Base-by-base conservation (phyloP, 1,140 invertebrate species). In the Pogonognathellus flavescens region DNA sequence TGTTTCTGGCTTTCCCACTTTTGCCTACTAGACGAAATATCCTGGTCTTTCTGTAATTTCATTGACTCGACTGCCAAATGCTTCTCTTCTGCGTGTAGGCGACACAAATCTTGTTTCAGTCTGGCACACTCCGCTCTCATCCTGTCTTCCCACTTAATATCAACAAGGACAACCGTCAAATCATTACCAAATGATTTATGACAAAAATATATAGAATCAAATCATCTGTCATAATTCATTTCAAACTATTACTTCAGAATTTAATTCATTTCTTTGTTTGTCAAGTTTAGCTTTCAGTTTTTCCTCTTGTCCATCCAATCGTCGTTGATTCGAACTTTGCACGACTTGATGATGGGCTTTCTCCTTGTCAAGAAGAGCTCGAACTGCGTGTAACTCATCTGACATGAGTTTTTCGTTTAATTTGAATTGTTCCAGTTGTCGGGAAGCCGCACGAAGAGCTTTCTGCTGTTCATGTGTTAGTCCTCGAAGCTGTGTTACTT, bases 31-130 rank as follows among this genome's bases (percentile, higher is more conserved):
- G 90, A 90, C 14, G 90, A 88, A 59, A 90, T 60, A 53, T 90
- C 90, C 80, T 90, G 87, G 20, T 90, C 90, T 86, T 89, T 90
- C 85, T 90, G 89, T 10, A 89, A 83, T 76, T 88, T 89, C 87
- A 90, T 88, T 11, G 92, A 91, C 86, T 93, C 92, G 60, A 94
- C 90, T 10, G 92, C 92, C 7, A 90, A 87, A 50, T 91, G 90
- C 83, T 93, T 93, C 87, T 94, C 93, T 86, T 94, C 93, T 60
- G 91, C 90, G 88, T 93, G 92, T 84, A 92, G 91, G 87, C 92
- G 91, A 88, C 93, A 93, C 84, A 94, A 89, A 90, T 94, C 93
- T 70, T 90, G 90, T 90, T 92, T 93, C 89, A 94, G 90, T 90
- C 93, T 91, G 88, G 88, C 85, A 80, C 89, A 91, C 90, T 93